Conservation (phyloP, 1,140 invertebrate species). For the Drosophila yakuba region DNA sequence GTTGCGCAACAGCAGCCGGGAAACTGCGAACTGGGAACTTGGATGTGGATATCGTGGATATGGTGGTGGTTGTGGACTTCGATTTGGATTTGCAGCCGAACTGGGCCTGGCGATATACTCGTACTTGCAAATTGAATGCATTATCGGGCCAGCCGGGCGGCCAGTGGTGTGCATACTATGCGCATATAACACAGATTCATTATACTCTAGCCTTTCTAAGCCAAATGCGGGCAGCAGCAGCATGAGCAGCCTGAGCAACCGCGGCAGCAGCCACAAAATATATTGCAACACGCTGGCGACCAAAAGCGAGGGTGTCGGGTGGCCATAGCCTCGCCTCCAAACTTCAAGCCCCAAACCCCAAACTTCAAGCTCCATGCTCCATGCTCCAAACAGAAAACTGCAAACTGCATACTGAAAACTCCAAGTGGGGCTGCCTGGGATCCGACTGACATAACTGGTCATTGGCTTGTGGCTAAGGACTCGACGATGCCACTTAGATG, state of each 20-base stretch:
- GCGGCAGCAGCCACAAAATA: conserved; percentile 63
- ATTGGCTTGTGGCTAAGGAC: conserved; percentile 78
- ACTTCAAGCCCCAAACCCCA: not conserved
- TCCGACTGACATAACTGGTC: conserved; percentile 79
- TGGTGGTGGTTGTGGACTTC: not conserved
- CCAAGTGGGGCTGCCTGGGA: conserved; percentile 51
- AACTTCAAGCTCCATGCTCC: not conserved
- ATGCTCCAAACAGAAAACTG: conserved; percentile 40
- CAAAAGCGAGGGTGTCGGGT: conserved; percentile 76
- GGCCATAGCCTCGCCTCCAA: conserved; percentile 42
- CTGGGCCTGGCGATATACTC: conserved; percentile 39
- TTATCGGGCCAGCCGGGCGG: conserved; percentile 28
- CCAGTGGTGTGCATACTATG: conserved; percentile 20
- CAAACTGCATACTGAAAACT: conserved; percentile 28
- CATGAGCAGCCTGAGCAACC: conserved; percentile 61
- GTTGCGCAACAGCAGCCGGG: conserved; percentile 67
- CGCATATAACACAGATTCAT: conserved; percentile 48
- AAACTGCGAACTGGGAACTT: conserved; percentile 23
- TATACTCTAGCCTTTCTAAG: conserved; percentile 66
- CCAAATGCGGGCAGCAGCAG: conserved; percentile 73
- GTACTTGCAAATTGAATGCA: conserved; percentile 57
- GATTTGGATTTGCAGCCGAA: conserved; percentile 4
- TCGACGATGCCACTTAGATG: conserved; percentile 63
- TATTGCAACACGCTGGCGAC: conserved; percentile 76
- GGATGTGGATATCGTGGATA: conserved; percentile 21